Base-by-base conservation (phyloP, 2,888 invertebrate species). In the Ischnus inquisitorius region DNA sequence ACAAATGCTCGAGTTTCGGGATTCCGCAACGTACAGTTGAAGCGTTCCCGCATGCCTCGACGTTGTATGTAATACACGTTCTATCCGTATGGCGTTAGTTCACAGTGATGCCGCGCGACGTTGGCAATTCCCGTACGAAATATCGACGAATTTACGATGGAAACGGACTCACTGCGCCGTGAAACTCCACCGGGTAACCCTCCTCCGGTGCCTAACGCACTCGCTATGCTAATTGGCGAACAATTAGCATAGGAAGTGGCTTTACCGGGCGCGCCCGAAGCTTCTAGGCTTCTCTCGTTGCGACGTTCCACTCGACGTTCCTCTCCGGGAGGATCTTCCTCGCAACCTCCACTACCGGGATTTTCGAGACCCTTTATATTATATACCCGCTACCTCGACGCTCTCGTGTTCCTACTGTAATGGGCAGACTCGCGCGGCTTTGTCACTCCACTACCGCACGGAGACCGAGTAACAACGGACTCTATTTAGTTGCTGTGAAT, bases 141-240 rank as follows among this genome's bases (percentile, higher is more conserved):
- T 90, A 92, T 93, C 92, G 92, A 92, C 90, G 92, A 92, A 93
- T 93, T 93, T 93, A 93, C 89, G 93, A 92, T n/a, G 88, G 88
- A 92, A 92, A 92, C 92, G 91, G 90, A 92, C 91, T 89, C 79
- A 69, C 83, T 71, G 48, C 77, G 85, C 74, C 77, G 83, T 85
- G 83, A 85, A 87, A 83, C 83, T 64, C 78, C 34, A 34, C 4
- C 34, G 71, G 74, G 57, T 86, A 82, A 74, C 85, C 85, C 84
- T 86, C 85, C 83, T 85, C 81, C 86, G 81, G 69, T 64, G 43
- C 48, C 67, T 90, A 89, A 89, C 88, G 89, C 87, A 89, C 87
- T 84, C 85, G 88, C 90, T 93, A 93, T 93, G 93, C 92, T 93
- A 93, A 93, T 93, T 92, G 91, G 78, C 69, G 81, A 28, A 80